Evolutionary conservation across 2,888 invertebrate genomes (phyloP).

Genomic region (Diaperis boleti): DNA sequence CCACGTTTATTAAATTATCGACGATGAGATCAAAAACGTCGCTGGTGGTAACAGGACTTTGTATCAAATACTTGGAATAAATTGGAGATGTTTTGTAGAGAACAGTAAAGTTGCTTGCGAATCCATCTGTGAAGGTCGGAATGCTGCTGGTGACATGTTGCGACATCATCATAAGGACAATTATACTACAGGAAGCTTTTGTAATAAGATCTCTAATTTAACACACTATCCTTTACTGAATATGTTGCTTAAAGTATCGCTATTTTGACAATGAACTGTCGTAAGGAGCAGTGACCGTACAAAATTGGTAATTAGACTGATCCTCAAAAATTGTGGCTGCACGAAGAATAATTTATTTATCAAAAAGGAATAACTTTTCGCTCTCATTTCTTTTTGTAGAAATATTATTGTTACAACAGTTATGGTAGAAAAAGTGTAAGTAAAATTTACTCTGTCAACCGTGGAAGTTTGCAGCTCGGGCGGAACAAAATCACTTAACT

Average conservation of each 20-base stretch:
- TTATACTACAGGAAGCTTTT: conserved; percentile 23
- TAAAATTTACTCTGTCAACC: too few species aligned
- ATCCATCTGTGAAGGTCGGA: conserved; percentile 21
- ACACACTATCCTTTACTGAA: conserved; percentile 9
- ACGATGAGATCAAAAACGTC: conserved; percentile 38
- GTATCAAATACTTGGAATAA: conserved; percentile 13
- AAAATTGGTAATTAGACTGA: conserved; percentile 1
- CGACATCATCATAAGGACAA: conserved; percentile 29
- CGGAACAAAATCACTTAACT: too few species aligned
- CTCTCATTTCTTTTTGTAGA: too few species aligned
- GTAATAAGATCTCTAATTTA: conserved; percentile 10
- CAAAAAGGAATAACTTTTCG: too few species aligned
- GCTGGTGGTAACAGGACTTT: conserved; percentile 38
- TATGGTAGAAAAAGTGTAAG: too few species aligned
- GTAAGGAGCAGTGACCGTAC: background rate
- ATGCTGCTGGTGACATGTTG: conserved; percentile 22
- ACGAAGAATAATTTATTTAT: too few species aligned
- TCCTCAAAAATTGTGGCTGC: too few species aligned
- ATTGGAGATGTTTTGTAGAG: conserved; percentile 13
- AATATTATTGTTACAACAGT: too few species aligned
- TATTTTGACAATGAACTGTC: conserved; percentile 16
- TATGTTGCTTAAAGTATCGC: conserved; percentile 5
- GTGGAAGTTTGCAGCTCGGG: too few species aligned
- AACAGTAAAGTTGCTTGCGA: conserved; percentile 5
- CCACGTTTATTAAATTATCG: conserved; percentile 40